Base-by-base conservation (phyloP, 2,113 vertebrate genomes). In the Amblyornis subalaris region DNA sequence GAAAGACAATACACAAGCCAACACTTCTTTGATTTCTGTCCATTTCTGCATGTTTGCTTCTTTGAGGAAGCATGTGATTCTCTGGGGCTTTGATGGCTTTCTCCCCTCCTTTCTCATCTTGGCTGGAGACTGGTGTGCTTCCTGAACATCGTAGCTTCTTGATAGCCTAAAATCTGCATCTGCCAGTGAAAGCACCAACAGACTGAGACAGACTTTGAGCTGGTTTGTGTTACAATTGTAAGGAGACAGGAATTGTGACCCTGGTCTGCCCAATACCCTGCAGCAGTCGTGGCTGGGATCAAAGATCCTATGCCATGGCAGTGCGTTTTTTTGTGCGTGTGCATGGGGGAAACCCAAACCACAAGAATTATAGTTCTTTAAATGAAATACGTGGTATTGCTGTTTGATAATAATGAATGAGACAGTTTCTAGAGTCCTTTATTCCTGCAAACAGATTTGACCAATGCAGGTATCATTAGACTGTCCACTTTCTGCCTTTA, bases 231-330 rank as follows among this genome's bases (percentile, higher is more conserved):
- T 65, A 28, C 0, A 0, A 1, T 51, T 0, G 0, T 36, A 28
- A 83, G 33, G 50, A 88, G 69, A 24, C 22, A 47, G 31, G 42
- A 55, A 18, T 38, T 35, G 48, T 76, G 75, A 44, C 12, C 25
- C 14, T 86, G 4, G 0, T 51, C 70, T 85, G 31, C 54, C 36
- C 12, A 33, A 44, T 45, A 42, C 26, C n/a, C 45, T 47, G 40
- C 45, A 50, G 40, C 26, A 47, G 14, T 35, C 0, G 0, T 1
- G 3, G 33, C 26, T 4, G 4, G 38, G 19, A 42, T 64, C 29
- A 28, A 57, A 72, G 67, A 33, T 51, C 40, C 58, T 0, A 0
- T 31, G 35, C 81, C 18, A 2, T 18, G 50, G 40, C 64, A 31
- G 20, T 2, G 6, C 22, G 17, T 6, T n/a, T 53, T 36, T 72